A percentile compares a stretch with the other conserved stretches of the same genome.
Evolutionary conservation across 2,797 vertebrate genomes (phyloP).

Genomic region (Sebastes minor): DNA sequence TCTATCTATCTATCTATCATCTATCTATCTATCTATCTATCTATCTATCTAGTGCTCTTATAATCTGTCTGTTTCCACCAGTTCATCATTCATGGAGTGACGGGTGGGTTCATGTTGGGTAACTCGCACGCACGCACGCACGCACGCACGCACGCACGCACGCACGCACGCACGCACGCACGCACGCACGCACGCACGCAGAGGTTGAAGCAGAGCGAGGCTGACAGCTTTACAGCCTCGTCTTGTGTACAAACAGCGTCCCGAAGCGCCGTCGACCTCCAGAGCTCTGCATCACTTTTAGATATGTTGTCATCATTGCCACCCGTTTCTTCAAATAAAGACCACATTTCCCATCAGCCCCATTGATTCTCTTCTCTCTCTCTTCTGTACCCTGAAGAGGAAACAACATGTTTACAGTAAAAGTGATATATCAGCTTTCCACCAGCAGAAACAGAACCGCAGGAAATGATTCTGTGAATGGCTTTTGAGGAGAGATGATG

Average conservation of each 20-base stretch:
- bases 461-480: not conserved
- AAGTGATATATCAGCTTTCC: not conserved
- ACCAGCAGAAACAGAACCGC: not conserved
- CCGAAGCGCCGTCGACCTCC: constrained; percentile 9
- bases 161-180: not conserved
- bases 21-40: not conserved
- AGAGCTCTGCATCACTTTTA: constrained; percentile 1
- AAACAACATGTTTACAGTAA: not conserved
- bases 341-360: constrained; percentile 40
- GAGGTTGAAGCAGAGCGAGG: constrained; percentile 27
- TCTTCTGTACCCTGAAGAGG: not conserved
- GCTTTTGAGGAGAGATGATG: not conserved
- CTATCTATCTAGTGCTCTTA: not conserved
- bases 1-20: constrained; percentile 1
- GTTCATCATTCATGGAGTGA: not conserved
- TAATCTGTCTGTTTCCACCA: not conserved
- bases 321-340: not conserved
- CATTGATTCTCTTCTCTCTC: not conserved
- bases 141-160: not conserved
- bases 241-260: constrained; percentile 29
- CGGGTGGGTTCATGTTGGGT: constrained; percentile 28
- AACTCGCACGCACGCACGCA: not conserved
- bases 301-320: not conserved
- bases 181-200: not conserved
- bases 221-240: constrained; percentile 35